Base-by-base conservation (phyloP, 35 echinoderm and acorn worm species). In the Lytechinus variegatus region DNA sequence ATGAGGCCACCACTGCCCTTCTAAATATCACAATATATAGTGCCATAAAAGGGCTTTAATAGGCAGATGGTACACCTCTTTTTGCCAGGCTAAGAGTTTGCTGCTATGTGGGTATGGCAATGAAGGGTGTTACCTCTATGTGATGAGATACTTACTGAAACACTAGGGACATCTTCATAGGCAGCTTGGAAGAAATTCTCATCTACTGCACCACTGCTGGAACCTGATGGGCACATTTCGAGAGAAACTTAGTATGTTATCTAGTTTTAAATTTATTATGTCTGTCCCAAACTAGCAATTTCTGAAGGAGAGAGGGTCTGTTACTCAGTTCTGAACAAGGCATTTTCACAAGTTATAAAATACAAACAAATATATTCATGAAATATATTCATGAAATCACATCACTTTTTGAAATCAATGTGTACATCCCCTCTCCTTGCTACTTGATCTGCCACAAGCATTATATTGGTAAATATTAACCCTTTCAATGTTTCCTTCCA, bases 111-210 rank as follows among this genome's bases (percentile, higher is more conserved):
- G 66, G n/a, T 16, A 24, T 3, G 66, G 19, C 4, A 5, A 71
- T 24, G 6, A 79, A 5, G 66, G 66, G 66, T 44, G 33, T 44
- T 44, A 6, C 21, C 53, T 54, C 10, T 95, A 95, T 57, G 27
- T 86, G 33, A 19, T 29, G 10, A 8, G 53, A n/a, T 55, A 97
- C 98, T 99, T 95, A 99, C 98, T 16, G 55, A 95, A 14, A 94
- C 95, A 33, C 54, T 97, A 95, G 96, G 96, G 53, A 99, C 98
- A 61, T 99, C 98, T 58, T 97, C 98, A 97, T 95, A 99, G 44
- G 95, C 57, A 86, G 79, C 87, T 53, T 91, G 52, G 86, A 99
- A 97, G 8, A 21, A 14, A 2, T 95, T 95, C 95, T 99, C 97
- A 96, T 97, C 95, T 24, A 99, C 60, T 27, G 96, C 95, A 54